Evolutionary conservation across 1,140 invertebrate genomes (phyloP).

Genomic region (Holotrichia oblita): DNA sequence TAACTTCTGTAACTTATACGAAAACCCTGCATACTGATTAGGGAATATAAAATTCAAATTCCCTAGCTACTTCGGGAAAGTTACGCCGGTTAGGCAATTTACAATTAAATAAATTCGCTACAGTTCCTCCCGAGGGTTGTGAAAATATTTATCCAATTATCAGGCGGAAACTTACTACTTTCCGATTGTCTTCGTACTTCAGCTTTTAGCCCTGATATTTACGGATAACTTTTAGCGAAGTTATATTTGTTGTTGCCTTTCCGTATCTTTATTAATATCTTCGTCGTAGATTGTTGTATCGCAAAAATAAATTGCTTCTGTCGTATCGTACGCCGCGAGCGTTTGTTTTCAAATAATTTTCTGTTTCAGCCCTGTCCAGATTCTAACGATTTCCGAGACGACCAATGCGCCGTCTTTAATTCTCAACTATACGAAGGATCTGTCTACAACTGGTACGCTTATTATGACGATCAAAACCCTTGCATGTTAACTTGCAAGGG

Average conservation of each 20-base stretch:
- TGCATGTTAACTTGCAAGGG: conserved; percentile 86
- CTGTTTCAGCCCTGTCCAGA: conserved; percentile 79
- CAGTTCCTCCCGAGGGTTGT: background rate
- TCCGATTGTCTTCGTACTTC: background rate
- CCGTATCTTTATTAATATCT: too few species aligned
- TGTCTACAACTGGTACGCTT: conserved; percentile 85
- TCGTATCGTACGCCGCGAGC: too few species aligned
- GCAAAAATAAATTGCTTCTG: too few species aligned
- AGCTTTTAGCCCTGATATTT: background rate
- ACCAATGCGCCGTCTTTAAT: conserved; percentile 85
- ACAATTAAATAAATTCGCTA: background rate
- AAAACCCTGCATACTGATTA: background rate
- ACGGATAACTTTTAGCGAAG: too few species aligned
- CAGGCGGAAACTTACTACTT: background rate
- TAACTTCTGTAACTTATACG: background rate
- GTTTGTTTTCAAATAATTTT: conserved; percentile 7
- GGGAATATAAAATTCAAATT: background rate
- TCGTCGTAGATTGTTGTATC: too few species aligned
- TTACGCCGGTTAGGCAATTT: background rate
- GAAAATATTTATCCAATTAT: background rate
- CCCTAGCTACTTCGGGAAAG: background rate
- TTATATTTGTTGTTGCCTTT: too few species aligned
- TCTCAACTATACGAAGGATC: conserved; percentile 82
- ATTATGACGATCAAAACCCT: conserved; percentile 84
- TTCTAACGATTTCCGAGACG: conserved; percentile 76